Base-by-base conservation (phyloP, 2,113 vertebrate genomes). In the Cynoglossus semilaevis region DNA sequence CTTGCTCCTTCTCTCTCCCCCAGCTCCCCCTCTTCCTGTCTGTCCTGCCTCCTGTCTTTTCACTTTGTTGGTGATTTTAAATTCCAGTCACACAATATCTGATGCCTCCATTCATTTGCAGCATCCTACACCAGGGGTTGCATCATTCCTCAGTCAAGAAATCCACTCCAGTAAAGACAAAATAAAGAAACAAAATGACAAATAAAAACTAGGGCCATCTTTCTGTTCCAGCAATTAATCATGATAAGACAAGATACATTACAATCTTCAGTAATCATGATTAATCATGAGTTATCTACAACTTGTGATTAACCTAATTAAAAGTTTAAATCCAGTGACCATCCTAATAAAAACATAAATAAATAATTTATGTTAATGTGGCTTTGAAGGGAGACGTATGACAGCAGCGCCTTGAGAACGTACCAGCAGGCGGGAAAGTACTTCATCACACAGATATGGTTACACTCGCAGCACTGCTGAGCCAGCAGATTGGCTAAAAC, bases 41-140 rank as follows among this genome's bases (percentile, higher is more conserved):
- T 72, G 44, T 67, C 75, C 77, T 9, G 13, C 63, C 79, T 77
- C 80, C 76, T 60, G 67, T 82, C 41, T 63, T 57, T 71, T 57
- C 54, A 55, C 63, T 71, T 65, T 67, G 69, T 81, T 84, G 62
- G 77, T 80, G 73, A 79, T 88, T 84, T 83, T 68, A 83, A 77
- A 84, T 80, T 88, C 85, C 51, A 72, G 77, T 83, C 83, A 80
- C 79, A 82, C 77, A 70, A 80, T 79, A 81, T 70, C 77, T 48
- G 43, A 74, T 56, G 75, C 79, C 79, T 78, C 81, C 72, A 55
- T 87, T 80, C 36, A 67, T 80, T 80, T 55, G 70, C 66, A 0
- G 49, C 72, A 79, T 80, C 79, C 78, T 77, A 83, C 85, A 83
- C 75, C 74, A 72, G 82, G 83, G 85, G 76, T 66, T 77, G 74